A percentile compares a stretch with the other conserved stretches of the same genome.
phyloP scores from a whole-genome alignment of 1,140 invertebrate genomes.

The Coptotermes formosanus region DNA sequence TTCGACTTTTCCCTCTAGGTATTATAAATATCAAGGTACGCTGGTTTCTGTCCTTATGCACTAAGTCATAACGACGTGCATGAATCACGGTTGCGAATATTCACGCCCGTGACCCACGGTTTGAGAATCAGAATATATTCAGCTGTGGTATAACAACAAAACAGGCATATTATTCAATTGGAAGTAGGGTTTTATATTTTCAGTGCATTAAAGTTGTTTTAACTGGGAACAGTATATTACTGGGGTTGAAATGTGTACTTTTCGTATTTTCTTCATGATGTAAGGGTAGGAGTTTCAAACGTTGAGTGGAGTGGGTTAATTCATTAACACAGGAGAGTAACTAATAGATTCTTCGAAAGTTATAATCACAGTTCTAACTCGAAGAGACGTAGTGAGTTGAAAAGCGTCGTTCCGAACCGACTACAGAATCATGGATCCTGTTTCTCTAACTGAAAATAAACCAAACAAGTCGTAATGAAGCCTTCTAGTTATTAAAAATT shows the following conservation, averaged over 20 bases:
- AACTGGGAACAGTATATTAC: not conserved
- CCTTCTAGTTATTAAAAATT: slow-evolving; percentile 12
- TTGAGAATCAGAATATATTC: too few relatives aligned
- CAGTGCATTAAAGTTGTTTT: not conserved
- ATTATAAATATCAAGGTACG: too few relatives aligned
- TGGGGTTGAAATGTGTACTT: not conserved
- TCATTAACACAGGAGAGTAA: not conserved
- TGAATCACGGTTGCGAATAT: too few relatives aligned
- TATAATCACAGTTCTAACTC: not conserved
- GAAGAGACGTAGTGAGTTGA: not conserved
- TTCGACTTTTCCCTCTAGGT: too few relatives aligned
- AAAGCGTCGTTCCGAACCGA: not conserved
- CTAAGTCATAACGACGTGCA: too few relatives aligned
- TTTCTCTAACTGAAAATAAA: slow-evolving; percentile 1
- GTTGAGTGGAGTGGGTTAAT: not conserved
- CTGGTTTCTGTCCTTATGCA: too few relatives aligned
- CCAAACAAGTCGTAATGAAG: not conserved
- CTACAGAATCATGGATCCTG: not conserved
- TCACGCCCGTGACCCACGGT: too few relatives aligned
- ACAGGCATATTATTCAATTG: too few relatives aligned
- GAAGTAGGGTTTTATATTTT: too few relatives aligned
- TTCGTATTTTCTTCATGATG: not conserved
- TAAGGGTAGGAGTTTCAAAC: not conserved
- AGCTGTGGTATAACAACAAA: too few relatives aligned
- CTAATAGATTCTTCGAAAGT: slow-evolving; percentile 16